Evolutionary conservation across 2,113 vertebrate genomes (phyloP).

Genomic region (Trichechus manatus): DNA sequence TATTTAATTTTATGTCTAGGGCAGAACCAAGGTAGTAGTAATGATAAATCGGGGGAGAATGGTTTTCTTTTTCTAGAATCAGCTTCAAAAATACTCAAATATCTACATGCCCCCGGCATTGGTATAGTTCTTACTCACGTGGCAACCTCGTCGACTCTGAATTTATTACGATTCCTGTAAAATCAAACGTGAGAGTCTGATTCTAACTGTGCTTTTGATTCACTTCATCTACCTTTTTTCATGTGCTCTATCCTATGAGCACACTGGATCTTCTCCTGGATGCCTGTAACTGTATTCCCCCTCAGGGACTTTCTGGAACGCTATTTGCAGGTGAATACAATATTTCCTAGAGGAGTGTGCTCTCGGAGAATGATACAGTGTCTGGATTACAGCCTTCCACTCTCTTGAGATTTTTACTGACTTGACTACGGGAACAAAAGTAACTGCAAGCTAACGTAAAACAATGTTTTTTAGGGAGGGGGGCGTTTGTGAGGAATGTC

Average conservation of each 20-base stretch:
- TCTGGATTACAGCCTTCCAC: not conserved
- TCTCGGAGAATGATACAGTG: not conserved
- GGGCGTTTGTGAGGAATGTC: not conserved
- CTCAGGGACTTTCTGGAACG: constrained; percentile 21
- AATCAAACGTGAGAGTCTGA: not conserved
- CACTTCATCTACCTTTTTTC: not conserved
- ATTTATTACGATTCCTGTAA: not conserved
- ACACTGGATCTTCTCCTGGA: not conserved
- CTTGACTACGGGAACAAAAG: not conserved
- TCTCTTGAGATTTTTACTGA: constrained; percentile 12
- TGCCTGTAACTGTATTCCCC: not conserved
- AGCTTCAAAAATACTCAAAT: not conserved
- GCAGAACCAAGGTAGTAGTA: constrained; percentile 25
- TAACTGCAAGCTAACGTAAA: not conserved
- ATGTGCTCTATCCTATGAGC: not conserved
- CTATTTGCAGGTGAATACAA: not conserved
- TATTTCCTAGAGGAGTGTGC: constrained; percentile 17
- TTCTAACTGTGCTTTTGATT: constrained; percentile 23
- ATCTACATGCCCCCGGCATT: not conserved
- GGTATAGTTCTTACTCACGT: not conserved
- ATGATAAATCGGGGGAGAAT: not conserved
- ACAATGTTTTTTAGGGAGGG: not conserved
- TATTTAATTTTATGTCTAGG: constrained; percentile 36
- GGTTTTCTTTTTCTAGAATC: constrained; percentile 23
- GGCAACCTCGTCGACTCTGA: not conserved